Evolutionary conservation across 2,888 invertebrate genomes (phyloP), one percentile per base, ranked within the genome.

Genomic region (Acrobasis repandana): DNA sequence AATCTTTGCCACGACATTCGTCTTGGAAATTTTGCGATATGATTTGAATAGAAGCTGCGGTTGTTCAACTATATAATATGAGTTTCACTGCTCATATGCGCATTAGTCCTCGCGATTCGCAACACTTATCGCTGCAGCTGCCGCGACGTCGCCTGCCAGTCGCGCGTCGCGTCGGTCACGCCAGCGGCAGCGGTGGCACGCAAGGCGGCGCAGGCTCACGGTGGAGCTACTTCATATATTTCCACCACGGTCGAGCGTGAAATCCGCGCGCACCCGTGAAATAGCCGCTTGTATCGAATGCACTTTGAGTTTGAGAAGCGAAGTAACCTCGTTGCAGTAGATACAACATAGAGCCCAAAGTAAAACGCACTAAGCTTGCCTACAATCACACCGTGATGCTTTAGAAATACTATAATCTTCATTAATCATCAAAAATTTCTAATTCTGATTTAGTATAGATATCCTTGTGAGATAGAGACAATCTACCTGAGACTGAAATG

Each of bases 221-320:
- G 28, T 8, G 28, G 28, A 28, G 28, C 28, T 28, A 28, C 28
- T 28, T 28, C 28, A 28, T 28, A 28, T 28, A 28, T 28, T 6
- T 28, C 28, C 28, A 56, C 60, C 52, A 52, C 57, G 47, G 38
- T 46, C 38, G 43, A 20, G 36, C 57, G 62, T 59, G 59, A 54
- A 52, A 52, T 61, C 51, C 63, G 58, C 67, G 54, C 47, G 63
- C 60, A 56, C 59, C 54, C 59, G 59, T 65, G 61, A 64, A 63
- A 64, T 60, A 58, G 56, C 50, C 54, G 18, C 54, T 38, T 43
- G 54, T 54, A 54, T 54, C 9, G 43, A 43, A 43, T n/a, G 11
- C 43, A 28, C 28, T 28, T 20, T 2, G 6, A 28, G 28, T 43
- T 43, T 43, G 43, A 43, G n/a, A n/a, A n/a, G 43, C n/a, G 6